A percentile compares a stretch with the other conserved stretches of the same genome.
Conservation (phyloP, 2,113 vertebrate genomes). For the Tachuris rubrigastra region DNA sequence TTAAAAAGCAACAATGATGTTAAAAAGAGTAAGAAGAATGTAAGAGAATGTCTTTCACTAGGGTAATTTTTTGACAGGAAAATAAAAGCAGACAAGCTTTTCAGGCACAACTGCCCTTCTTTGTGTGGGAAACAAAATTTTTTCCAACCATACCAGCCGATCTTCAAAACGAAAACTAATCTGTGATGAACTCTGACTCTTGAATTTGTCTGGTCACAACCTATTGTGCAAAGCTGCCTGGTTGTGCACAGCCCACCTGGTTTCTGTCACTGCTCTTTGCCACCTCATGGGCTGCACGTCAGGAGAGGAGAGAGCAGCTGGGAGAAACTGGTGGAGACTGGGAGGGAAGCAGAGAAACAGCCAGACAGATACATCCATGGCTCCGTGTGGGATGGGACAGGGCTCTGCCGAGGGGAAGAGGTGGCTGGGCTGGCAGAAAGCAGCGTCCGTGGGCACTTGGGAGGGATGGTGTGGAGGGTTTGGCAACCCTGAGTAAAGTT, state of each 20-base stretch:
- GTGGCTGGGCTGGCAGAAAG: background rate
- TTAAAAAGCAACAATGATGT: background rate
- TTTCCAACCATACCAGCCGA: background rate
- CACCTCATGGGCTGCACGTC: background rate
- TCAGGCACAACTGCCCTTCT: background rate
- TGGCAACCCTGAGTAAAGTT: background rate
- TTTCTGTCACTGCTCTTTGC: background rate
- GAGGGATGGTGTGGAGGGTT: background rate
- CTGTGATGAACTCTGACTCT: background rate
- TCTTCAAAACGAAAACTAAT: background rate
- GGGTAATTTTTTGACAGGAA: background rate
- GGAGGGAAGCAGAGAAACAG: background rate
- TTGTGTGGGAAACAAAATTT: background rate
- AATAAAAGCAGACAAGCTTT: background rate
- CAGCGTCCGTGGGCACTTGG: background rate
- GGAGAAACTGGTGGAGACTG: background rate
- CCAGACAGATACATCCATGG: background rate
- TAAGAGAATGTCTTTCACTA: background rate
- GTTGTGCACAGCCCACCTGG: background rate
- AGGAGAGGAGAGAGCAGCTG: background rate
- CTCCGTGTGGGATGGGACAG: accelerated
- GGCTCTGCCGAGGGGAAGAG: background rate
- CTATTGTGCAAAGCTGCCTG: background rate
- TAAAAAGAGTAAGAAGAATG: background rate
- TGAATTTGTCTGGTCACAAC: background rate